These are phyloP conservation scores for Drosophila anomalata DNA, from an alignment of 2,888 invertebrate species.

Conservation along the genomic window DNA sequence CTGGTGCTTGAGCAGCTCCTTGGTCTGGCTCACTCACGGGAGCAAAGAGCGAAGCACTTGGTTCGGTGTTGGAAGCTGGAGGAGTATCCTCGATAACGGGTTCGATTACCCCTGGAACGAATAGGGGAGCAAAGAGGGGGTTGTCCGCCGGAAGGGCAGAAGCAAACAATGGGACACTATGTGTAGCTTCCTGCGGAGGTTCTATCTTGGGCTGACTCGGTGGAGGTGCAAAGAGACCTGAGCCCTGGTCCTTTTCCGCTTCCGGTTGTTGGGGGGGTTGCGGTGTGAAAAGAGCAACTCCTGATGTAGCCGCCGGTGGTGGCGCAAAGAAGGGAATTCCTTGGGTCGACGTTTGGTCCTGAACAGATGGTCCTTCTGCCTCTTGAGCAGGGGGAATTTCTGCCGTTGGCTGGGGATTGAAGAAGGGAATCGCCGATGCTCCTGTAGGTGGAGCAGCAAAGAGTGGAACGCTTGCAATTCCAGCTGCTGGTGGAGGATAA, in stretches of 20 bases:
- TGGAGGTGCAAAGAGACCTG: constrained; percentile 21
- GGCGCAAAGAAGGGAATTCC: constrained; percentile 13
- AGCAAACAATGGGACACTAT: constrained; percentile 10
- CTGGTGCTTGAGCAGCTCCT: background rate
- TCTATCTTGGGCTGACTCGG: background rate
- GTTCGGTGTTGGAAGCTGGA: background rate
- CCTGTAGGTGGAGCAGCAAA: constrained; percentile 39
- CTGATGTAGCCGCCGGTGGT: constrained; percentile 4
- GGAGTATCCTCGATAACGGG: constrained; percentile 5
- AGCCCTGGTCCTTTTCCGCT: constrained; percentile 3
- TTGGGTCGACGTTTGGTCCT: background rate
- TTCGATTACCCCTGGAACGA: constrained; percentile 22
- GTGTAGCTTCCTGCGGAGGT: constrained; percentile 7
- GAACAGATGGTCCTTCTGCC: background rate
- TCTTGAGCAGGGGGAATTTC: background rate
- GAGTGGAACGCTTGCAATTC: background rate
- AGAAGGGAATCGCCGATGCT: constrained; percentile 6
- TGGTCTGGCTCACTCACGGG: constrained; percentile 8
- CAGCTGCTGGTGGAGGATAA: background rate
- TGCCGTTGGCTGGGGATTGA: constrained; percentile 26
- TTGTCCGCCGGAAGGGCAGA: background rate
- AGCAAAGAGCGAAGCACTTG: constrained; percentile 3
- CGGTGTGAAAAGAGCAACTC: constrained; percentile 22
- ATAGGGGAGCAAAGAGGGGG: background rate
- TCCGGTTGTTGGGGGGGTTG: constrained; percentile 7